Base-by-base conservation (phyloP, 2,888 invertebrate genomes). In the Orchesellides sinensis region DNA sequence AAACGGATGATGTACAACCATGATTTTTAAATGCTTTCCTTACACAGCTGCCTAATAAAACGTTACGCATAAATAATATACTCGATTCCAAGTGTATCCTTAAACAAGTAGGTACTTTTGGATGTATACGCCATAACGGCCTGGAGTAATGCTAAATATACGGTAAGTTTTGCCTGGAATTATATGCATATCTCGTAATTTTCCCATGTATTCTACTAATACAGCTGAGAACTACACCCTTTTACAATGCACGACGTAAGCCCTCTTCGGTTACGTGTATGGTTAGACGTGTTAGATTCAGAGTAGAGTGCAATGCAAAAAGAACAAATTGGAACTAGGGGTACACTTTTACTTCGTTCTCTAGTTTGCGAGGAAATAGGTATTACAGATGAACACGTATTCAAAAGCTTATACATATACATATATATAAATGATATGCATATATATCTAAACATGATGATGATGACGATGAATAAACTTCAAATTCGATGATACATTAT, bases 221-320 rank as follows among this genome's bases (percentile, higher is more conserved):
- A n/a, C n/a, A n/a, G n/a, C 5, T 12, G 4, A 49, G 10, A 56
- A 56, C 56, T 56, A 56, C 56, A 56, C 56, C 56, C 56, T 56
- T 56, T 56, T 56, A 23, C 17, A 49, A 49, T 49, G 49, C 6
- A 49, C 19, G 40, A 52, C 10, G 19, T 52, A 17, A 52, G 17
- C 23, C n/a, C 3, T 52, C 19, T 3, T 52, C 52, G 17, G n/a
- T n/a, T 52, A 21, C n/a, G 40, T 5, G 40, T 40, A 40, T 40
- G 40, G 10, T 40, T 14, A 2, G 40, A 14, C 2, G 40, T 40
- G 4, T 10, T 40, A 40, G 10, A 40, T 40, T 14, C n/a, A 5
- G 2, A 10, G n/a, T 40, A 8, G 40, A 14, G n/a, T 40, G n/a
- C 40, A 40, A 40, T 40, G 2, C 14, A 2, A 14, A 10, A 40